Base-by-base conservation (phyloP, 2,888 invertebrate species). In the Agonopterix arenella region DNA sequence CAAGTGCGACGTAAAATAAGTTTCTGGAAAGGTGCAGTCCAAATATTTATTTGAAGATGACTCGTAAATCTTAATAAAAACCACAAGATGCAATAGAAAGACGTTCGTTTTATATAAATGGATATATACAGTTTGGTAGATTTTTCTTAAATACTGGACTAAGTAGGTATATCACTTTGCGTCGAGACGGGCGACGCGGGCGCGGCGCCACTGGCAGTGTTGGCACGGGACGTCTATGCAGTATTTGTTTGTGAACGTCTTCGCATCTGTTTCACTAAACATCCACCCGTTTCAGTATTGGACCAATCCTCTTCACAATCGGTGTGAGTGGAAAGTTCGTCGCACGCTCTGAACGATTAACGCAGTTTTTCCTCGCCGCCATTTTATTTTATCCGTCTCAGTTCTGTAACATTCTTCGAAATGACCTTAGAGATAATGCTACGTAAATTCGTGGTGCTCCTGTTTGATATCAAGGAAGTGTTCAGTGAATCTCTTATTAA, bases 401-500 rank as follows among this genome's bases (percentile, higher is more conserved):
- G 44, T 36, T 53, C 42, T 44, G 45, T 11, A 47, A 40, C 11
- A 44, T 53, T 49, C 45, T 11, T 44, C 48, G 46, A 8, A 36
- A 79, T 80, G 76, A 67, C 60, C 58, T 72, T 69, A 54, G 70
- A 64, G 64, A 81, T 76, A 59, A 84, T 75, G 78, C 64, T 78
- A 68, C 73, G 76, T 55, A 85, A 82, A 74, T 77, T 83, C 53
- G 85, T 88, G 52, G 81, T 81, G 60, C 64, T 83, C 49, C 68
- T 84, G 53, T 89, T 86, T 56, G 86, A 86, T 66, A 84, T 86
- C 47, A 88, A 86, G 59, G 89, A 88, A 74, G 88, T 77, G 71
- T 89, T 86, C 64, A 88, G 89, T 84, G 89, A 89, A 77, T 84
- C 79, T 52, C 70, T 86, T 13, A 84, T 88, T 53, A 86, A 89